These are phyloP conservation scores for Saccostrea echinata DNA, from an alignment of 1,140 invertebrate genomes.

Conservation along the genomic window DNA sequence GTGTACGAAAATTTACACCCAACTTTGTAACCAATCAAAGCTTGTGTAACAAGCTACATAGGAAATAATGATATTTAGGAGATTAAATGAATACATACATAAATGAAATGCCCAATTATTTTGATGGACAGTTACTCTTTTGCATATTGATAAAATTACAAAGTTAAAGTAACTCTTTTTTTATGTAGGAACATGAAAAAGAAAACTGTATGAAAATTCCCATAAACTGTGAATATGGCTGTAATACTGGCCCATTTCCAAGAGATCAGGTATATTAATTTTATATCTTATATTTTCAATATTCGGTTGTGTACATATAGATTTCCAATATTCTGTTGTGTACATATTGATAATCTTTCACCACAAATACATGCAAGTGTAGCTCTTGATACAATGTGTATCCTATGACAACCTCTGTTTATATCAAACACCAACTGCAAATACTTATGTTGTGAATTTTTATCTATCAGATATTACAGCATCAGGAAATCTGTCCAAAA, in stretches of 20 bases:
- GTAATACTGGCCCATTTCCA: background rate
- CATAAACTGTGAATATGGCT: background rate
- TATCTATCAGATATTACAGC: background rate
- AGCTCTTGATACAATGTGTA: background rate
- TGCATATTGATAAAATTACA: background rate
- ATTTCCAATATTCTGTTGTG: background rate
- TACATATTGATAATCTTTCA: background rate
- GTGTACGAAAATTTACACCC: no score
- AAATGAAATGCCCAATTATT: no score
- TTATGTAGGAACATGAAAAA: background rate
- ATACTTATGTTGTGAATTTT: background rate
- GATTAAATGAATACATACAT: no score
- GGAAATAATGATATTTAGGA: no score
- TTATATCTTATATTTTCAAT: background rate
- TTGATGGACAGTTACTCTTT: no score
- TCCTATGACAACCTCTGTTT: background rate
- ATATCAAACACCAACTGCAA: background rate
- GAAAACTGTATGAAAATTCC: conserved; percentile 15
- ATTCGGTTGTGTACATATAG: background rate
- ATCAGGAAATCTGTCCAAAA: conserved; percentile 1
- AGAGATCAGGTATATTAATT: background rate
- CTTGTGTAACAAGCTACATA: no score
- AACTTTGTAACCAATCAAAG: no score
- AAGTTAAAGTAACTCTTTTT: background rate
- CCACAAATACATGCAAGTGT: background rate